A percentile compares a stretch with the other conserved stretches of the same genome.
phyloP scores from a whole-genome alignment of 2,113 vertebrate species.

The Apaloderma vittatum region DNA sequence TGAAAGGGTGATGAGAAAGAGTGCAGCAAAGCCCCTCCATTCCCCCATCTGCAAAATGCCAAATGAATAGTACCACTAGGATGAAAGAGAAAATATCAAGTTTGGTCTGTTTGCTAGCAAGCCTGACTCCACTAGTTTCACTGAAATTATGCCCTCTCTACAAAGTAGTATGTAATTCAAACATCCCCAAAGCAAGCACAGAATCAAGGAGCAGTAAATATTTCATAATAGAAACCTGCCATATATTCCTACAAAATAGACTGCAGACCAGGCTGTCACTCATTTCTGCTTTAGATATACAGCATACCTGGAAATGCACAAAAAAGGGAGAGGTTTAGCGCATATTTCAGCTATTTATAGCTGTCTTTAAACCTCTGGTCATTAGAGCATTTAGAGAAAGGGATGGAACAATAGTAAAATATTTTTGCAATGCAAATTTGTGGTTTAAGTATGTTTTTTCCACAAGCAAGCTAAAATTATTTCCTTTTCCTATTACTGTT shows the following conservation, averaged over 20 bases:
- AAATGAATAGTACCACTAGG: background rate
- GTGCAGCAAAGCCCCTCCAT: background rate
- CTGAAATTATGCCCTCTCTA: constrained; percentile 33
- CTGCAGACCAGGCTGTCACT: constrained; percentile 5
- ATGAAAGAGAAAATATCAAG: constrained; percentile 27
- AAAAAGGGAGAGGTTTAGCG: background rate
- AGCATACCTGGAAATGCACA: background rate
- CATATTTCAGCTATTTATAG: constrained; percentile 4
- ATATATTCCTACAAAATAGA: constrained; percentile 26
- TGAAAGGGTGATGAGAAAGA: constrained; percentile 19
- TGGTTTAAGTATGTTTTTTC: background rate
- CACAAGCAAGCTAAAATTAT: background rate
- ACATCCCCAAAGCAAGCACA: background rate
- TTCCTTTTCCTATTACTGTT: background rate
- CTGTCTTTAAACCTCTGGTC: background rate
- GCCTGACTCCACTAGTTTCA: background rate
- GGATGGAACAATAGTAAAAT: background rate
- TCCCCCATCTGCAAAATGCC: constrained; percentile 19
- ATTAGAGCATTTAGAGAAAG: background rate
- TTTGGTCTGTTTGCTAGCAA: background rate
- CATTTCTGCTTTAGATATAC: constrained; percentile 2
- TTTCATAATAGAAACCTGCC: constrained; percentile 16
- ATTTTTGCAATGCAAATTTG: constrained; percentile 12
- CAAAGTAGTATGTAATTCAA: constrained; percentile 13
- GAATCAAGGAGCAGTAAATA: constrained; percentile 40